Base-by-base conservation (phyloP, 1,140 invertebrate genomes). In the Drosophila insularis region DNA sequence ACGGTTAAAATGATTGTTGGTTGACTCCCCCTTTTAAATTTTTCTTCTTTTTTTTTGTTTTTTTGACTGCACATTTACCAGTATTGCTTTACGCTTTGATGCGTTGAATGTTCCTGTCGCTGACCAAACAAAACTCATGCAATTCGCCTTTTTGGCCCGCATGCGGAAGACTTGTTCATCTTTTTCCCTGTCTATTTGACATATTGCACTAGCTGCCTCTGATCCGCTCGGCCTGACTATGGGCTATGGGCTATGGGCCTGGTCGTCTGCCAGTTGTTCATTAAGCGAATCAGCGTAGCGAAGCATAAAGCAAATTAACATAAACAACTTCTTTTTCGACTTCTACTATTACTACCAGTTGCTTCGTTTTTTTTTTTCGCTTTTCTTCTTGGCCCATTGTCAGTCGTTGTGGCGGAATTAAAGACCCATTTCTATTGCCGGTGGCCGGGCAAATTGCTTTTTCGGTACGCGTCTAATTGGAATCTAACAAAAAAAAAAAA, bases 281-380 rank as follows among this genome's bases (percentile, higher is more conserved):
- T 87, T 89, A 87, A 89, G 80, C 85, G 84, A 89, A 80, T 87
- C 84, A 89, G 74, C 84, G 73, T 84, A 89, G 80, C 84, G 84
- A 89, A 87, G 80, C 84, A 87, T 80, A 84, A 84, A 84, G 70
- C 74, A 84, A 87, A 87, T 87, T 87, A 87, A 84, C 82, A 87
- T 87, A 87, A 87, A 80, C 84, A 89, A 87, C 82, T 87, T 87
- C 79, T 87, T 89, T 73, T 80, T 76, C 55, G 64, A 87, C 82
- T 79, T 80, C 68, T 27, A 27, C 5, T 27, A 27, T 5, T 79
- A 55, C 40, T 55, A 40, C 59, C 75, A 56, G 43, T 59, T 67
- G 65, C 40, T 35, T 53, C 58, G 40, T 63, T 46, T 21, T 58
- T 61, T 53, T 53, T 62, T 39, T 40, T 14, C 13, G 27, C 27